Base-by-base conservation (phyloP, 2,797 vertebrate genomes). In the Picus viridis region DNA sequence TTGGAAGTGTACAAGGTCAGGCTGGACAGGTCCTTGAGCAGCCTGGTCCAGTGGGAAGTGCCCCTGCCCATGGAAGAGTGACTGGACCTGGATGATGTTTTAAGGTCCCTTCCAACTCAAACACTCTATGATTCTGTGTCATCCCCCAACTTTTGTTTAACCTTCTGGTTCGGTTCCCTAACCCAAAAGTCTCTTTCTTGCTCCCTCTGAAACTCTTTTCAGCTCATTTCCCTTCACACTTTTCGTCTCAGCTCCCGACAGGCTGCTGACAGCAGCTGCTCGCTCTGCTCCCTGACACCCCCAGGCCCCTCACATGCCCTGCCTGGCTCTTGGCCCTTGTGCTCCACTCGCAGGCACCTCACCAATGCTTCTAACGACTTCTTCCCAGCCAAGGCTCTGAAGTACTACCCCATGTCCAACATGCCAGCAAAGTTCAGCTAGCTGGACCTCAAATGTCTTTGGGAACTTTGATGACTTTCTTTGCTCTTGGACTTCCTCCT, bases 291-390 rank as follows among this genome's bases (percentile, higher is more conserved):
- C 73, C 30, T 18, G 32, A 47, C 80, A 43, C 54, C 12, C 36
- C 39, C 62, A 17, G 0, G 0, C 54, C 63, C 53, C 12, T 7
- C 6, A 1, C 58, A 68, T 0, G 0, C 15, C 41, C 54, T 0
- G 0, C 6, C 58, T 75, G 76, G 47, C 20, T 71, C 43, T 32
- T 2, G 5, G 56, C 51, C 68, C 59, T 56, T 4, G 12, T 1
- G 0, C 75, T 71, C n/a, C 24, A 5, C 51, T 45, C 62, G 24
- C 12, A 73, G 23, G 29, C 51, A 30, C 23, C 39, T 79, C 53
- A 57, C 47, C 86, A 89, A 8, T 1, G 16, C 22, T 77, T 63
- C 57, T 64, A 23, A 16, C 8, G 26, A 30, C 12, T 73, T 57
- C 41, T 61, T 83, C 68, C 61, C 5, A 61, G 29, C 47, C 54